Percentiles rank a stretch among this genome's conserved stretches.
Evolutionary conservation across 2,797 vertebrate genomes (phyloP).

Genomic region (Anas georgica): DNA sequence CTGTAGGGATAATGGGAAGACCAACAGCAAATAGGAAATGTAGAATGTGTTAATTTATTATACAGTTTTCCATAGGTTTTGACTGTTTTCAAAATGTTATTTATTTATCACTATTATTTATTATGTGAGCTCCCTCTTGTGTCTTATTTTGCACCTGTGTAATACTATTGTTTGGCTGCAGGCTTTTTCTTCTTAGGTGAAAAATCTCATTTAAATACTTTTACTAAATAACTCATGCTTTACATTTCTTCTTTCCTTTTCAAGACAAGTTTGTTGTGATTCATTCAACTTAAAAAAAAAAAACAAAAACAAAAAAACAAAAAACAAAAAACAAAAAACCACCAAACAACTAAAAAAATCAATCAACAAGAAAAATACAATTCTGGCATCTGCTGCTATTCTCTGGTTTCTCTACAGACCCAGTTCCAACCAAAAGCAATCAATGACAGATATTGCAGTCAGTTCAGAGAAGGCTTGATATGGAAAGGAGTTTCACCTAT

Average conservation of each 20-base stretch:
- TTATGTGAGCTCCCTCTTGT: slow-evolving; percentile 72
- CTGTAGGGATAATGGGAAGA: neutral
- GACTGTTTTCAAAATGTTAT: neutral
- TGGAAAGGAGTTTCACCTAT: slow-evolving; percentile 2
- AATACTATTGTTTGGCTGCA: neutral
- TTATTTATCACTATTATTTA: slow-evolving; percentile 60
- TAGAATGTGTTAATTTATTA: neutral
- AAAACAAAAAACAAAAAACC: neutral
- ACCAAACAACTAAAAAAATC: neutral
- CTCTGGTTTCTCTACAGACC: neutral
- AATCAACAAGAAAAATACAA: neutral
- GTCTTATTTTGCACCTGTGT: slow-evolving; percentile 58
- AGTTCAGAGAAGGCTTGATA: neutral
- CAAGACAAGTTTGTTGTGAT: neutral
- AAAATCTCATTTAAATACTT: neutral
- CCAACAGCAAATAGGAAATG: neutral
- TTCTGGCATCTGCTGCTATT: neutral
- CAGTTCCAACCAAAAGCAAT: neutral
- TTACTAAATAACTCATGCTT: neutral
- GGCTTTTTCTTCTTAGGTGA: neutral
- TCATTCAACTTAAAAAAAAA: neutral
- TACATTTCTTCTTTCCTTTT: neutral
- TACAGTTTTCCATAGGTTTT: neutral
- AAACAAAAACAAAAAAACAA: too few species aligned
- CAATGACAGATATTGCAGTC: neutral